Evolutionary conservation across 2,888 invertebrate genomes (phyloP).

Genomic region (Drosophila neutralis): DNA sequence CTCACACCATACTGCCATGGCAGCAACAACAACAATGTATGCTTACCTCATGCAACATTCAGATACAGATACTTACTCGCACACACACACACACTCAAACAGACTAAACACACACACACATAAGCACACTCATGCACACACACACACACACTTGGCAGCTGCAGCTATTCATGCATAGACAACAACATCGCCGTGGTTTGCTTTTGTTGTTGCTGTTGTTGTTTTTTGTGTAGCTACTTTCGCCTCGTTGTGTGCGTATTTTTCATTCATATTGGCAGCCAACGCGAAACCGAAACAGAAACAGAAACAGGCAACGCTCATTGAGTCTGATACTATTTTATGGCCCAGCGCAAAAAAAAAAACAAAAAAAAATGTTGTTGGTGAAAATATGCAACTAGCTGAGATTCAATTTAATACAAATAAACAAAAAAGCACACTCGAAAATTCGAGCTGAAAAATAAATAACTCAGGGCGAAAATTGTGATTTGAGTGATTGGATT

Average conservation of each 20-base stretch:
- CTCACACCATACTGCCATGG: slow-evolving; percentile 50
- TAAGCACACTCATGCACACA: slow-evolving; percentile 31
- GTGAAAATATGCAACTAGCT: slow-evolving; percentile 58
- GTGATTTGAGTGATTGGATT: slow-evolving; percentile 30
- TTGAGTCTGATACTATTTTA: slow-evolving; percentile 56
- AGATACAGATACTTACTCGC: slow-evolving; percentile 53
- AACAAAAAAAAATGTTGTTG: slow-evolving; percentile 17
- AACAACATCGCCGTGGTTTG: slow-evolving; percentile 48
- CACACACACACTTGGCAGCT: slow-evolving; percentile 54
- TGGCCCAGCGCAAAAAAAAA: slow-evolving; percentile 34
- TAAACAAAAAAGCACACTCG: slow-evolving; percentile 36
- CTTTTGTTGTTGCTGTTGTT: background rate
- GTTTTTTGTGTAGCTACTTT: slow-evolving; percentile 49
- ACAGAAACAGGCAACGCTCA: slow-evolving; percentile 44
- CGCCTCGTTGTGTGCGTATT: slow-evolving; percentile 70
- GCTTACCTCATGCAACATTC: slow-evolving; percentile 79
- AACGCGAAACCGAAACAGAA: slow-evolving; percentile 59
- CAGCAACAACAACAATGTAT: slow-evolving; percentile 49
- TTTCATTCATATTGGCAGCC: slow-evolving; percentile 77
- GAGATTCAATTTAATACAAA: slow-evolving; percentile 65
- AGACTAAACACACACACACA: slow-evolving; percentile 26
- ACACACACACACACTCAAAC: slow-evolving; percentile 25
- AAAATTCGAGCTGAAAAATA: slow-evolving; percentile 37
- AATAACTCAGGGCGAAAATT: slow-evolving; percentile 13
- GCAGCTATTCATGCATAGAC: slow-evolving; percentile 68